Base-by-base conservation (phyloP, 2,797 vertebrate species). In the Rhodeus uyekii region DNA sequence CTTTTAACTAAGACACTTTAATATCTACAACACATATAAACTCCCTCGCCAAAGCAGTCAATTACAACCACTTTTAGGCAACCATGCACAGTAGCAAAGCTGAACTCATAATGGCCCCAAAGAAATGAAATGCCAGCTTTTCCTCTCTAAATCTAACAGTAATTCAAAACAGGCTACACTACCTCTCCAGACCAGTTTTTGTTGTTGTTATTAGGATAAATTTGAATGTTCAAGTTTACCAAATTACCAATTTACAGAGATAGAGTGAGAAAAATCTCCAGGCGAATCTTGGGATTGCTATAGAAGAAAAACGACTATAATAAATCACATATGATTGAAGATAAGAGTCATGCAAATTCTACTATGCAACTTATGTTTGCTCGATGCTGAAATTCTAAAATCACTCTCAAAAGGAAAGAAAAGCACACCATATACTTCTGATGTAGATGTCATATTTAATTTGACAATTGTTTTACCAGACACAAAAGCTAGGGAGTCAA, bases 61-160 rank as follows among this genome's bases (percentile, higher is more conserved):
- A 53, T 27, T 48, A 80, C 24, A 42, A 2, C 8, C 3, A 10
- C 42, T 46, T 76, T 32, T 44, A n/a, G 29, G 18, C 32, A 69
- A 81, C 9, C 78, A 81, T 79, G 63, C 63, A 71, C 42, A 44
- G 68, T 3, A 76, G 53, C 16, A 75, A 79, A 69, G 22, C 32
- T 48, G 78, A 76, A 78, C 58, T 48, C 13, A 27, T 3, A 68
- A 16, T 22, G 27, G 27, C n/a, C 60, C 67, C 19, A 78, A 65
- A 58, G 14, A 34, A 44, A 61, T 61, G 18, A 53, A 81, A 5
- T 24, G 3, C 18, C 34, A 72, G 34, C 27, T 29, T 39, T 58
- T 36, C n/a, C 4, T 19, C n/a, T 53, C 65, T 46, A 81, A 60
- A 81, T 48, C 36, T 55, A 76, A 81, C 75, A 24, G 53, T 39